Base-by-base conservation (phyloP, 2,113 vertebrate species). In the Pomatostomus ruficeps region DNA sequence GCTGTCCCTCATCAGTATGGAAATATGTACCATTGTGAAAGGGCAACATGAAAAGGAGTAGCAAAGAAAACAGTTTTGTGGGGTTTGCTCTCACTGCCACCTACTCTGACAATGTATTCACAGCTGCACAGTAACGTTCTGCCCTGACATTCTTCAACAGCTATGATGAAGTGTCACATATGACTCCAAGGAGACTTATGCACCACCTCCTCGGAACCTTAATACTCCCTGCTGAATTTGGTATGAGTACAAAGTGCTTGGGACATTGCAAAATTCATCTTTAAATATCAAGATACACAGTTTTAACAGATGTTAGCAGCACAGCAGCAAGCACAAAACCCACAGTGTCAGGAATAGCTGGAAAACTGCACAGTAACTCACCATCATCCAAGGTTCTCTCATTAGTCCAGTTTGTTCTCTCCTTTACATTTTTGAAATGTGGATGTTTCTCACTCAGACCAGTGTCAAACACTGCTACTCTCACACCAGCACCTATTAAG, bases 381-480 rank as follows among this genome's bases (percentile, higher is more conserved):
- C 99, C 99, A 0, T 99, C 99, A 59, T 99, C 99, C 95, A 99
- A 98, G 5, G 99, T 99, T 93, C 99, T 99, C 94, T 99, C 99
- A 20, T 99, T 99, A 58, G 99, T 99, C 99, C 99, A 99, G 98
- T 99, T 99, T 93, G 99, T 99, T 93, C 99, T 98, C 92, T 99
- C 99, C 95, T 99, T 99, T 49, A 99, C 99, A 23, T 99, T 99
- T 97, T 99, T 99, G 97, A 99, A 99, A 95, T 99, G 99, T 19
- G 99, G 99, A 85, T 99, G 99, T 92, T 99, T 99, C 97, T 99
- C 99, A 40, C 99, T 99, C 59, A 99, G 97, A 59, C 99, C 99
- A 51, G 99, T 99, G 94, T 99, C 99, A 97, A 99, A 99, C 73
- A 99, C 99, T 1, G 99, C 99, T 90, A 99, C 99, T 97, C 98